Percentiles rank a stretch among this genome's conserved stretches.
Evolutionary conservation across 2,797 vertebrate genomes (phyloP).

Genomic region (Enteromius fasciolatus): DNA sequence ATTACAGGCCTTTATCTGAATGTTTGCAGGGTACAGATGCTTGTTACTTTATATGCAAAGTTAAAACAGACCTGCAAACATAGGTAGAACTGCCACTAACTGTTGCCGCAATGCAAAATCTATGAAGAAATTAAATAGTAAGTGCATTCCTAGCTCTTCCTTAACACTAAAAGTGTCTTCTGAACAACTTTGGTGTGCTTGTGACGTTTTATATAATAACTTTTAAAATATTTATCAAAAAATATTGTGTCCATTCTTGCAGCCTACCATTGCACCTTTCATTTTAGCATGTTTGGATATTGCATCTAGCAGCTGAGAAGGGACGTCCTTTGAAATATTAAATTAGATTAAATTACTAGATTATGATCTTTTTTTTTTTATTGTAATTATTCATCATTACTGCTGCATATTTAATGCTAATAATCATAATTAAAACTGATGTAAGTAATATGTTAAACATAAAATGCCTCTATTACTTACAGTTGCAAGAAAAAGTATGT

Average conservation of each 20-base stretch:
- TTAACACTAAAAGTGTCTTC: not conserved
- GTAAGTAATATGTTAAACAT: too few relatives aligned
- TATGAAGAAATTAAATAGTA: not conserved
- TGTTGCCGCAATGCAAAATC: not conserved
- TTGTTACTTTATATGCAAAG: not conserved
- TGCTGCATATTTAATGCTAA: not conserved
- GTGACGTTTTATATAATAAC: not conserved
- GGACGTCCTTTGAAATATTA: not conserved
- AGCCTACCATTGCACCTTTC: not conserved
- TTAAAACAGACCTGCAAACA: not conserved
- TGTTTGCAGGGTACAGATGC: not conserved
- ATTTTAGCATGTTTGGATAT: not conserved
- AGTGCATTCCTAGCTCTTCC: not conserved
- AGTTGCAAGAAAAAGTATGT: too few relatives aligned
- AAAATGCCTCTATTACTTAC: too few relatives aligned
- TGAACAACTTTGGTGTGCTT: not conserved
- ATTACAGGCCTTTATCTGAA: not conserved
- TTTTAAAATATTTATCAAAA: not conserved
- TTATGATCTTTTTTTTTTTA: not conserved
- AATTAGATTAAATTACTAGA: not conserved
- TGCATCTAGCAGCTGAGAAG: not conserved
- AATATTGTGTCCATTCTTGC: not conserved
- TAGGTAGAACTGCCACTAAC: not conserved
- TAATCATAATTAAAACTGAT: not conserved
- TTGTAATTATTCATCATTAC: not conserved